phyloP scores from a whole-genome alignment of 2,797 vertebrate genomes.

The Buceros bicornis region DNA sequence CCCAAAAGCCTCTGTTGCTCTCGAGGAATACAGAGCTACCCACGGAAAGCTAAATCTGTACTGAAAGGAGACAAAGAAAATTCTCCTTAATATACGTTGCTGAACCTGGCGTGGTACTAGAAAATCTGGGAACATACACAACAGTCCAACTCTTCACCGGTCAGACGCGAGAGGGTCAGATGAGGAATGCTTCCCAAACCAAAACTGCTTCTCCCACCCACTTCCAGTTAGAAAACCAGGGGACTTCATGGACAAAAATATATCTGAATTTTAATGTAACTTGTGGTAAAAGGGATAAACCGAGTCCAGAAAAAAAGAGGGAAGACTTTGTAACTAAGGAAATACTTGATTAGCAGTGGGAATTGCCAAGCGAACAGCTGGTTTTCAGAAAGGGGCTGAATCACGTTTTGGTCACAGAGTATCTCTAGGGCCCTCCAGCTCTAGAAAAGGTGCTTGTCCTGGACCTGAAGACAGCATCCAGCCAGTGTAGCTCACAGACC shows the following conservation, averaged over 20 bases:
- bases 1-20: neutral
- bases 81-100: neutral
- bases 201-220: neutral
- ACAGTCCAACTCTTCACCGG: neutral
- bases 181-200: neutral
- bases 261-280: neutral
- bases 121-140: neutral
- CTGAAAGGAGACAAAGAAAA: neutral
- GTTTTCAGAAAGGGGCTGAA: neutral
- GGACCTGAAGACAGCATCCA: neutral
- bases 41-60: neutral
- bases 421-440: neutral
- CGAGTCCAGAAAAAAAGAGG: neutral
- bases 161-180: neutral
- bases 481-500: neutral
- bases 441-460: neutral
- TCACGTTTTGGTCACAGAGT: neutral
- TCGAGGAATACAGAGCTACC: neutral
- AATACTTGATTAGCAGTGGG: neutral
- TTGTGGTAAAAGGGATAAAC: neutral
- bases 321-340: neutral
- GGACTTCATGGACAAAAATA: neutral
- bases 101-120: neutral
- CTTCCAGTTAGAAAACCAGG: neutral
- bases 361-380: neutral